Percentiles rank a stretch among this genome's conserved stretches.
phyloP scores from a whole-genome alignment of 2,888 invertebrate genomes.

The Dendrolimus houi region DNA sequence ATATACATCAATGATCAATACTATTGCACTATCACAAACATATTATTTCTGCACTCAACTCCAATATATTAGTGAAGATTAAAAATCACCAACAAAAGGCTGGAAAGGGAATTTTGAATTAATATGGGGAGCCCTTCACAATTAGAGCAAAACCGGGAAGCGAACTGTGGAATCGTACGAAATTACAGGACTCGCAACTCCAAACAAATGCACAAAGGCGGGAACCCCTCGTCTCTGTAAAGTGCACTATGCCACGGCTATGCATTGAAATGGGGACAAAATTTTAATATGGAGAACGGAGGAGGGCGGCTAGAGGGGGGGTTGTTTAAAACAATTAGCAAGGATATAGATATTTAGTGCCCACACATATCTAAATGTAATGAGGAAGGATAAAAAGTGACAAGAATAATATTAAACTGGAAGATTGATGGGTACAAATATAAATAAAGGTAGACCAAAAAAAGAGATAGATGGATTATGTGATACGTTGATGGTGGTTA shows the following conservation, averaged over 20 bases:
- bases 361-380: neutral
- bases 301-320: constrained; percentile 17
- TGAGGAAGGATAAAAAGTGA: too few species aligned
- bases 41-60: constrained; percentile 21
- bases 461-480: too few species aligned
- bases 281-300: constrained; percentile 63
- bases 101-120: constrained; percentile 52
- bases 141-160: constrained; percentile 48
- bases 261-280: constrained; percentile 49
- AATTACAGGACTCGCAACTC: constrained; percentile 55
- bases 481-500: too few species aligned
- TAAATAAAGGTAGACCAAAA: too few species aligned
- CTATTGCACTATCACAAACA: neutral
- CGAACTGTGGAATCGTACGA: constrained; percentile 66
- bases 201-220: constrained; percentile 54
- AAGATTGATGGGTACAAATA: too few species aligned
- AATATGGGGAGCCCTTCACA: constrained; percentile 48
- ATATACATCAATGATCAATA: too few species aligned
- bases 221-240: constrained; percentile 37
- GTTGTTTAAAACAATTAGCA: constrained; percentile 49
- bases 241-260: constrained; percentile 38
- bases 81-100: constrained; percentile 55
- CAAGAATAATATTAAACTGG: too few species aligned
- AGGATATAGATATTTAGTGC: neutral
- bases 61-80: constrained; percentile 48